These are phyloP conservation scores for Melanaphis sacchari DNA, from an alignment of 1,140 invertebrate species.

Conservation along the genomic window DNA sequence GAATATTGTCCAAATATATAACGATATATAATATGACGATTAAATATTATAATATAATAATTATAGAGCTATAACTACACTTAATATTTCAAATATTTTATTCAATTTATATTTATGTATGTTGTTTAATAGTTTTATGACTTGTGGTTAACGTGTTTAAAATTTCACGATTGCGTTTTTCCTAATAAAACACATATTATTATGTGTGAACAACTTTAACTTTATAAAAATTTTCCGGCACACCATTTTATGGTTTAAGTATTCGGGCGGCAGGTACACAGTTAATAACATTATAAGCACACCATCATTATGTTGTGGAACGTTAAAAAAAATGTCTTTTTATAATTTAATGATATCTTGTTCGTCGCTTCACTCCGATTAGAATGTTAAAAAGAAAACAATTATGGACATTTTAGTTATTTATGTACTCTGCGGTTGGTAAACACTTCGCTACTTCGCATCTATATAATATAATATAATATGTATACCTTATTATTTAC, in stretches of 20 bases:
- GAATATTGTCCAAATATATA: neutral
- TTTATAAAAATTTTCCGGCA: neutral
- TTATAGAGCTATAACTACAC: neutral
- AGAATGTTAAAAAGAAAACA: neutral
- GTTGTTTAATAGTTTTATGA: neutral
- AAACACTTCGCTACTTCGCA: neutral
- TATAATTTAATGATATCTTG: neutral
- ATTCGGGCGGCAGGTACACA: neutral
- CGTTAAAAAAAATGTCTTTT: constrained; percentile 2
- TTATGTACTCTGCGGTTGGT: neutral
- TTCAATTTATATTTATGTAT: neutral
- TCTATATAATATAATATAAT: neutral
- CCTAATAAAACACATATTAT: neutral
- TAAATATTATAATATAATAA: neutral
- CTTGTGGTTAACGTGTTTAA: neutral
- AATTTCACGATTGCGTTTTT: neutral
- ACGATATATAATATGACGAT: neutral
- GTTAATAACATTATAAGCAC: neutral
- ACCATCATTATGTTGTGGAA: neutral
- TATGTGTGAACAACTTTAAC: neutral
- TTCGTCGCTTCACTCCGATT: constrained; percentile 20
- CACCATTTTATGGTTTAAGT: neutral
- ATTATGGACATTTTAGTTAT: neutral
- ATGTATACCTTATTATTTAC: neutral
- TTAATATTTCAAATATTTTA: neutral